phyloP scores from a whole-genome alignment of 2,888 invertebrate species.

The Limnephilus lunatus region DNA sequence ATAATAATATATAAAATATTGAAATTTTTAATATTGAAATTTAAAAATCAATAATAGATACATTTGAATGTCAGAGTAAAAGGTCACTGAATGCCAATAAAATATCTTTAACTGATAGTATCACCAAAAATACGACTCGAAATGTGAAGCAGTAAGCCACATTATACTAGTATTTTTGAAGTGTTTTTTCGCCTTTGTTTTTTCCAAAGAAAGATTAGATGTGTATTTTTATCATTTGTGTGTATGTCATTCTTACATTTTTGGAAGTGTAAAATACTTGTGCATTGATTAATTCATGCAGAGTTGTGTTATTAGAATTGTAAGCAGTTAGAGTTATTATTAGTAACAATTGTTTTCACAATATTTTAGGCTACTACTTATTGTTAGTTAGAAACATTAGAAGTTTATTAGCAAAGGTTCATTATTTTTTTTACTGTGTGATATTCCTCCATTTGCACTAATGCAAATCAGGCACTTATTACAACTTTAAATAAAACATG shows the following conservation, averaged over 20 bases:
- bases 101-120: background rate
- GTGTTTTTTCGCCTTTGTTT: background rate
- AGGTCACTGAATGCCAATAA: background rate
- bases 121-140: background rate
- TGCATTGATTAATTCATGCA: background rate
- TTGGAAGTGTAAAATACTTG: background rate
- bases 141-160: background rate
- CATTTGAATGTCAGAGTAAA: too few species aligned
- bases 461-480: background rate
- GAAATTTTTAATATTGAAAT: background rate
- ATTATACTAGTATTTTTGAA: too few species aligned
- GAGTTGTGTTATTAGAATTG: background rate
- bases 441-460: background rate
- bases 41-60: background rate
- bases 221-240: background rate
- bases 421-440: background rate
- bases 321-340: background rate
- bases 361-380: slow-evolving; percentile 1
- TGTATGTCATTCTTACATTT: too few species aligned
- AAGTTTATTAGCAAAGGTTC: background rate
- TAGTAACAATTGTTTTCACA: background rate
- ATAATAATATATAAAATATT: background rate
- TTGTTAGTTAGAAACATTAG: background rate
- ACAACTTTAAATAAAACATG: slow-evolving; percentile 44
- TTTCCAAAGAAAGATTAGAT: background rate